These are phyloP conservation scores for Diaprepes abbreviatus DNA, from an alignment of 2,888 invertebrate species.

Conservation along the genomic window DNA sequence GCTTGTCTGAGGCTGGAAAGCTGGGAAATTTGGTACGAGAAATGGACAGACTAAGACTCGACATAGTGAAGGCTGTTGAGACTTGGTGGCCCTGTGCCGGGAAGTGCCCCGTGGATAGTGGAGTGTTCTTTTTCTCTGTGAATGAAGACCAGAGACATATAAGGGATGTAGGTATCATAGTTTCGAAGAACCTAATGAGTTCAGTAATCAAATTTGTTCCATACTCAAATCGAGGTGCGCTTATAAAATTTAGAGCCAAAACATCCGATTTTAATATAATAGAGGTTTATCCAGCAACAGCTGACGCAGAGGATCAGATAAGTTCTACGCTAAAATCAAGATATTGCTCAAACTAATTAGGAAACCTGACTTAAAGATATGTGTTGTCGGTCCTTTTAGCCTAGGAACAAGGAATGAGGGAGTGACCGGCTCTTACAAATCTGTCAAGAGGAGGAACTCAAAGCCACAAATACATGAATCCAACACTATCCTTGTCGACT, in stretches of 20 bases:
- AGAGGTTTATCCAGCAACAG: too few relatives aligned
- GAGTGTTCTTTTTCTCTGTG: constrained; percentile 17
- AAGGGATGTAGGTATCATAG: constrained; percentile 11
- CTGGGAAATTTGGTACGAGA: constrained; percentile 9
- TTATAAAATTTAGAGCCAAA: too few relatives aligned
- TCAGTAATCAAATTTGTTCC: constrained; percentile 12
- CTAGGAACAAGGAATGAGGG: background rate
- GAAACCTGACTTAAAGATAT: background rate
- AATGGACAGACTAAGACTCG: constrained; percentile 6
- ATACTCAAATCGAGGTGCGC: too few relatives aligned
- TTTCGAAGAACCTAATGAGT: background rate
- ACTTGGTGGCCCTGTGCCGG: constrained; percentile 20
- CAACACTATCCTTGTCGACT: too few relatives aligned
- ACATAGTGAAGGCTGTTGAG: constrained; percentile 6
- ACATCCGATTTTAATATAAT: too few relatives aligned
- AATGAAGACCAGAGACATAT: constrained; percentile 19
- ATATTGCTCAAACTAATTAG: too few relatives aligned
- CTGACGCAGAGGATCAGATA: background rate
- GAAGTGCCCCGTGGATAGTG: background rate
- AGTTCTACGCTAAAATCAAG: too few relatives aligned
- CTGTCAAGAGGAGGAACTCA: too few relatives aligned
- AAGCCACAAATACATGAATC: background rate
- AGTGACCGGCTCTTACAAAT: constrained; percentile 18
- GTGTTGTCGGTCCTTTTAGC: background rate
- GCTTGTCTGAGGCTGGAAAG: too few relatives aligned